These are phyloP conservation scores for Capreolus pygargus DNA, from an alignment of 2,113 vertebrate genomes.

Conservation along the genomic window DNA sequence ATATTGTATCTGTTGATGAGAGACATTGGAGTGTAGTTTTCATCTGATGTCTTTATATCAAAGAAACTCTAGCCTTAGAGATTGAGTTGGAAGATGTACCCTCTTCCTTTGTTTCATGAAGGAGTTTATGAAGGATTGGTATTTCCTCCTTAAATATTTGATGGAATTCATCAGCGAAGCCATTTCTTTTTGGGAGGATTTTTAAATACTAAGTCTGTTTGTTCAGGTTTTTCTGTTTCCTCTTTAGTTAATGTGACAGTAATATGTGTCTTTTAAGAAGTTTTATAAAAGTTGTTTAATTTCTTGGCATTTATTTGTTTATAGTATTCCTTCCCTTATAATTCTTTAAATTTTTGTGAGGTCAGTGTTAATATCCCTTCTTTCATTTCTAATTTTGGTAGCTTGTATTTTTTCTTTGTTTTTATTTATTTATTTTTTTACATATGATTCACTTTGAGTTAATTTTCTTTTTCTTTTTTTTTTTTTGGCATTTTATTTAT, in stretches of 20 bases:
- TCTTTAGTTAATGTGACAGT: not conserved
- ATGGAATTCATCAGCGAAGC: not conserved
- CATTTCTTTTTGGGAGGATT: not conserved
- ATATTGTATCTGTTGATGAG: not conserved
- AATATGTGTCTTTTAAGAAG: not conserved
- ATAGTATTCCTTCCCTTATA: not conserved
- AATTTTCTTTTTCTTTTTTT: too few species aligned
- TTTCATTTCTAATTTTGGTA: not conserved
- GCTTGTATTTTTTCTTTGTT: not conserved
- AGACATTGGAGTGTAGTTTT: not conserved
- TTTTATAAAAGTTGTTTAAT: not conserved
- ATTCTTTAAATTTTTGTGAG: not conserved
- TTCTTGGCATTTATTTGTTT: not conserved
- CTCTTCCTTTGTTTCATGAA: not conserved
- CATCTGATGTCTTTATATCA: not conserved
- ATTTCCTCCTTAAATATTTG: not conserved
- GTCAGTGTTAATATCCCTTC: not conserved
- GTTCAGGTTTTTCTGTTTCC: not conserved
- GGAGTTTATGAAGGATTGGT: not conserved
- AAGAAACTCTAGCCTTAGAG: not conserved
- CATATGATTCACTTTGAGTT: too few species aligned
- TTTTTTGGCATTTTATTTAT: too few species aligned
- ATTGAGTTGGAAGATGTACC: not conserved
- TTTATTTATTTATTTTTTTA: too few species aligned
- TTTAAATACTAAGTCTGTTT: not conserved